These are phyloP conservation scores for Catotricha subobsoleta DNA, from an alignment of 2,888 invertebrate species.

Conservation along the genomic window DNA sequence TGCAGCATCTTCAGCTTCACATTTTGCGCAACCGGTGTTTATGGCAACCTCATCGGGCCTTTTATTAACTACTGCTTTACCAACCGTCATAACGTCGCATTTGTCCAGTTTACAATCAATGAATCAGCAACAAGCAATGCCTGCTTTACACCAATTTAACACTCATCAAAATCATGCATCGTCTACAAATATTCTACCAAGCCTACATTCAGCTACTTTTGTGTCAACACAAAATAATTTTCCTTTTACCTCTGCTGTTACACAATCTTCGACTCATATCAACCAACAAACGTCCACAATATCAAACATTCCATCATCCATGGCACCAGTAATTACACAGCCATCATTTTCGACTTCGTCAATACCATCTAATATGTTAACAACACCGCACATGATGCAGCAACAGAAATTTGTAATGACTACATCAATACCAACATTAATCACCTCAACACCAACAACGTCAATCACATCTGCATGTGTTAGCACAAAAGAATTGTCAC, in stretches of 20 bases:
- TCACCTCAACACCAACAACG: not conserved
- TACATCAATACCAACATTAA: not conserved
- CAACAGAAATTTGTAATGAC: not conserved
- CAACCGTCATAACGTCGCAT: conserved; percentile 22
- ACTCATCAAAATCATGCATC: not conserved
- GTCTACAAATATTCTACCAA: not conserved
- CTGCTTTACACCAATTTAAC: not conserved
- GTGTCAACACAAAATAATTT: not conserved
- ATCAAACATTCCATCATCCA: conserved; percentile 6
- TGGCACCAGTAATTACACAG: not conserved
- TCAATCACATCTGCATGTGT: not conserved
- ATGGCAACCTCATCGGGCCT: conserved; percentile 28
- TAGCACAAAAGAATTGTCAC: conserved; percentile 1
- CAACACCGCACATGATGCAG: not conserved
- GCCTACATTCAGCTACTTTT: not conserved
- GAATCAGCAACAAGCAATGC: conserved; percentile 12
- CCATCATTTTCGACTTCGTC: not conserved
- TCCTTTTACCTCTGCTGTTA: not conserved
- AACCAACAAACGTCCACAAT: not conserved
- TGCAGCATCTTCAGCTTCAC: conserved; percentile 4
- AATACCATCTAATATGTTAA: too few relatives aligned
- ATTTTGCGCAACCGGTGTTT: conserved; percentile 22
- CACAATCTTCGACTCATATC: not conserved
- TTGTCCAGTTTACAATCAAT: conserved; percentile 9
- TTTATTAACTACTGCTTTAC: conserved; percentile 25